Evolutionary conservation across 2,113 vertebrate species (phyloP).

Genomic region (Melanostigma gelatinosum): DNA sequence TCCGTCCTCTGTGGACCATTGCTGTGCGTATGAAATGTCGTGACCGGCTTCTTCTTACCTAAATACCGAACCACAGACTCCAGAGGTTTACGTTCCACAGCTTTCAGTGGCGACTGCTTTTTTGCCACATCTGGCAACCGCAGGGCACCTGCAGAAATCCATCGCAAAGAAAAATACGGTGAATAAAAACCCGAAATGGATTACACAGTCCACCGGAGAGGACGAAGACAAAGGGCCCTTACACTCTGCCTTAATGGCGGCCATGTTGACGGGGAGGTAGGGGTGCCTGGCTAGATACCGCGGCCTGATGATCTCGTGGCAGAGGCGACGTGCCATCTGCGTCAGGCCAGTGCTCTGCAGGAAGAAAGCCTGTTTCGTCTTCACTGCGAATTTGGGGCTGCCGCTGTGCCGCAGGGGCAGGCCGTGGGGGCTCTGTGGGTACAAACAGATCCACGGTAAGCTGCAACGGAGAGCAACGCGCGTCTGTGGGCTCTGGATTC

Average conservation of each 20-base stretch:
- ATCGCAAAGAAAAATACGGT: neutral
- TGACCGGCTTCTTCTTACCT: constrained; percentile 80
- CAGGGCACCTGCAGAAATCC: constrained; percentile 85
- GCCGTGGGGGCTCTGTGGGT: constrained; percentile 90
- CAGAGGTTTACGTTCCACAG: constrained; percentile 91
- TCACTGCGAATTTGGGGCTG: constrained; percentile 97
- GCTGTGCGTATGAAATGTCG: neutral
- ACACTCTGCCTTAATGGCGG: constrained; percentile 98
- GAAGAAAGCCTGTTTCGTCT: constrained; percentile 97
- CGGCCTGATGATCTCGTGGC: constrained; percentile 92
- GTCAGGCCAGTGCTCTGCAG: constrained; percentile 93
- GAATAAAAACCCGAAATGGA: neutral
- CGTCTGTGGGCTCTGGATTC: neutral
- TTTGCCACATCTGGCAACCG: constrained; percentile 91
- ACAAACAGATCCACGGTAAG: neutral
- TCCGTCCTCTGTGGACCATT: neutral
- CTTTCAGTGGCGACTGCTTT: constrained; percentile 88
- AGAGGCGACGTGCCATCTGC: constrained; percentile 89
- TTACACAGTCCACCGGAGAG: neutral
- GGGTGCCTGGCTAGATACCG: constrained; percentile 91
- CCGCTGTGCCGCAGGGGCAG: constrained; percentile 89
- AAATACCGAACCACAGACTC: constrained; percentile 95
- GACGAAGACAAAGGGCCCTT: constrained; percentile 57
- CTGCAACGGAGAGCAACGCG: neutral
- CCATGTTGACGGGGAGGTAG: constrained; percentile 93